phyloP scores from a whole-genome alignment of 2,888 invertebrate species.

The Galeopsomyia nigrocyanea region DNA sequence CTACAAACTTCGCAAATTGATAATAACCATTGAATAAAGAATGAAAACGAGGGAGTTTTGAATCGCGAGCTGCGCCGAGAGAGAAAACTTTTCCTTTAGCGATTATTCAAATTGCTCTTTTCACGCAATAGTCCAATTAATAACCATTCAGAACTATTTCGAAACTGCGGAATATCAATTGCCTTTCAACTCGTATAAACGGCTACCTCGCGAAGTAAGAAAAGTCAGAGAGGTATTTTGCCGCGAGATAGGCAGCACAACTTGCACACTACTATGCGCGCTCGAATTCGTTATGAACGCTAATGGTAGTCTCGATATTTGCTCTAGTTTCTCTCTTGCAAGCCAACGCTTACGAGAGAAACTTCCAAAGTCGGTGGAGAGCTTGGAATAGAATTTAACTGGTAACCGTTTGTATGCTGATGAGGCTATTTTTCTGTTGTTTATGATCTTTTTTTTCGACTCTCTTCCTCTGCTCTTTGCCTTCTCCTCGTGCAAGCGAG shows the following conservation, averaged over 20 bases:
- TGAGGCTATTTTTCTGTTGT: constrained; percentile 5
- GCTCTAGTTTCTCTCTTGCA: constrained; percentile 26
- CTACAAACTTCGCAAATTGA: no score
- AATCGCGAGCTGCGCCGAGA: no score
- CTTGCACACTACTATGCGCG: constrained; percentile 10
- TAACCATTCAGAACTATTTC: no score
- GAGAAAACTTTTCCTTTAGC: no score
- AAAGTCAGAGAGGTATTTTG: constrained; percentile 6
- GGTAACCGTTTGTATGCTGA: constrained; percentile 32
- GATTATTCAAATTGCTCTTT: no score
- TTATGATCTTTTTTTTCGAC: not conserved
- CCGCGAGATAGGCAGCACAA: constrained; percentile 26
- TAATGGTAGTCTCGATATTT: constrained; percentile 36
- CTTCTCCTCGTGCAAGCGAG: no score
- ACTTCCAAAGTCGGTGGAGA: constrained; percentile 14
- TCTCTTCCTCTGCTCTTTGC: no score
- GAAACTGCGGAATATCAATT: no score
- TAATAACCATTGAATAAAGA: no score
- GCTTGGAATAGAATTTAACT: constrained; percentile 33
- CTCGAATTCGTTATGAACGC: constrained; percentile 41
- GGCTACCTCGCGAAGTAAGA: constrained; percentile 9
- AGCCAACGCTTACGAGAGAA: not conserved
- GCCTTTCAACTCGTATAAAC: constrained; percentile 10
- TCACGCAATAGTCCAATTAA: no score
- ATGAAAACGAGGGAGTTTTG: no score